Evolutionary conservation across 1,140 invertebrate genomes (phyloP), one percentile per base, ranked within the genome.

Genomic region (Macrostomum lignano): DNA sequence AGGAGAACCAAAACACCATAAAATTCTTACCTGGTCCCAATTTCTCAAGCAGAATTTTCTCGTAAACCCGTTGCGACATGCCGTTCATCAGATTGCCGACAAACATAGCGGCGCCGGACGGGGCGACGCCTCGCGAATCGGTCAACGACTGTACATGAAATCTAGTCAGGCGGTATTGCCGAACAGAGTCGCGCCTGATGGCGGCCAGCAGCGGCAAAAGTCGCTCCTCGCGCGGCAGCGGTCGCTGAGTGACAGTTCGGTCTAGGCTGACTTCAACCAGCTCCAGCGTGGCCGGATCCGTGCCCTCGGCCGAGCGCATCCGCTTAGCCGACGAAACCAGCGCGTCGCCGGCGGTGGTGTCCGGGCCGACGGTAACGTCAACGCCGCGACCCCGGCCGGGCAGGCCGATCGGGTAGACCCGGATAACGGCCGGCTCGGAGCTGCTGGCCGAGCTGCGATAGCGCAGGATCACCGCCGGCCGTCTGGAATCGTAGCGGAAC

Each of bases 111-210:
- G 94, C 70, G 48, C 73, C 82, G 40, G 82, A 74, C 40, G 82
- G 74, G n/a, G n/a, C n/a, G n/a, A n/a, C n/a, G 40, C 86, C 86
- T 60, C 94, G 84, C 23, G 86, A 65, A 63, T 96, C 86, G 58
- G 88, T 76, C 47, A 76, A 79, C 50, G 84, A 70, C 63, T 96
- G 82, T 44, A 96, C 66, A 63, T 96, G 94, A 62, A 96, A 96
- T 36, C 91, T 66, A 55, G 88, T 86, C 55, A 94, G 67, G 61
- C 93, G 79, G 69, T 86, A 91, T 61, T 88, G 81, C 37, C 84
- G 67, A 44, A 98, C 76, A 25, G 86, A 94, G 55, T 96, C 88
- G 56, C 77, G 69, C 28, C 73, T 28, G 15, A 28, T 7, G 7
- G 14, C 19, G 15, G 15, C 86, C 48, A 91, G 69, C 44, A 88